Evolutionary conservation across 2,888 invertebrate genomes (phyloP).

Genomic region (Pomacea canaliculata): DNA sequence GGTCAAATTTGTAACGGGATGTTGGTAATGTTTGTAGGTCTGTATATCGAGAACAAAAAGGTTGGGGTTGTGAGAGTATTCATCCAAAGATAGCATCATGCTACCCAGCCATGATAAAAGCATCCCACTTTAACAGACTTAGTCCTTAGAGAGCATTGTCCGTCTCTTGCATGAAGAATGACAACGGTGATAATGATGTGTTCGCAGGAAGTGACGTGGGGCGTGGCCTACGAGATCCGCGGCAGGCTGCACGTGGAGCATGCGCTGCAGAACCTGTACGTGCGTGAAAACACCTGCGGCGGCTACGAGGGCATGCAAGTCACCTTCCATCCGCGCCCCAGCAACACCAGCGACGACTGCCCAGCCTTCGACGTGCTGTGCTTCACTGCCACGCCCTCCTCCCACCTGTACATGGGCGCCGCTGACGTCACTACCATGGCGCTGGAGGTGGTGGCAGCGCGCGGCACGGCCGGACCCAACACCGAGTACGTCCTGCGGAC

Average conservation of each 20-base stretch:
- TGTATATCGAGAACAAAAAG: no score
- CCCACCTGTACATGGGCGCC: constrained; percentile 28
- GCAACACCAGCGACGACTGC: constrained; percentile 1
- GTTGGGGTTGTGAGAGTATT: no score
- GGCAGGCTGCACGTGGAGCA: constrained; percentile 27
- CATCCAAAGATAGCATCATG: no score
- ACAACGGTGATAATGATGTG: neutral
- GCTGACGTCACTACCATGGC: constrained; percentile 30
- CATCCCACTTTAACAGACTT: no score
- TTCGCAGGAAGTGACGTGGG: constrained; percentile 31
- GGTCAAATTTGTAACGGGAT: no score
- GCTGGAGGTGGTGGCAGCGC: constrained; percentile 26
- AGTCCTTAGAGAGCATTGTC: no score
- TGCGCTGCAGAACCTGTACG: constrained; percentile 26
- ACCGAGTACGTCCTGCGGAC: constrained; percentile 33
- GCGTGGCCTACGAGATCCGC: constrained; percentile 31
- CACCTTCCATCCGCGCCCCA: constrained; percentile 26
- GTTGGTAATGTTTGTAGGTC: no score
- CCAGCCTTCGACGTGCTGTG: constrained; percentile 19
- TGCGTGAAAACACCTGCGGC: constrained; percentile 24
- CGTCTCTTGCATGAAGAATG: no score
- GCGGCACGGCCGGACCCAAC: constrained; percentile 28
- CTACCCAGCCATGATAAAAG: no score
- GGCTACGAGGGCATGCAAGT: constrained; percentile 27
- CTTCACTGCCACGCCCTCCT: constrained; percentile 28